These are phyloP conservation scores for Arenicola marina DNA, from an alignment of 2,888 invertebrate genomes.

Conservation along the genomic window DNA sequence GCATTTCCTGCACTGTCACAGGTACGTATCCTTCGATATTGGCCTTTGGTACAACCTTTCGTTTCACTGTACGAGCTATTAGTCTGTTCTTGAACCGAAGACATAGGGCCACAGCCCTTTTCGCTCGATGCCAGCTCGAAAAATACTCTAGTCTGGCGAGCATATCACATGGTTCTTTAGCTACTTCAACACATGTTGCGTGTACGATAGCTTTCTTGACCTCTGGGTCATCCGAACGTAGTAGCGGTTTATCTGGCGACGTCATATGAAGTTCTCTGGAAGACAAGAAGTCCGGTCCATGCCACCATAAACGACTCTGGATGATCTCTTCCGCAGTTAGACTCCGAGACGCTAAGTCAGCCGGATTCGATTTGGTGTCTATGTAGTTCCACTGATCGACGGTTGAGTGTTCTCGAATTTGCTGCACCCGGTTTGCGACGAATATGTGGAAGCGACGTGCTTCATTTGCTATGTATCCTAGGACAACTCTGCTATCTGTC, in stretches of 20 bases:
- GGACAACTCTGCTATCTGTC: slow-evolving; percentile 33
- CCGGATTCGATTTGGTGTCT: slow-evolving; percentile 30
- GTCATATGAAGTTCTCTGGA: too few species aligned
- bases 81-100: not conserved
- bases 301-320: too few species aligned
- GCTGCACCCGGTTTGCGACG: slow-evolving; percentile 37
- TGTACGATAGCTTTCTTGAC: too few species aligned
- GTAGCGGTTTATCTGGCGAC: too few species aligned
- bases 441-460: slow-evolving; percentile 34
- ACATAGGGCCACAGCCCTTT: slow-evolving; percentile 10
- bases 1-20: not conserved
- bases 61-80: not conserved
- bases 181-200: too few species aligned
- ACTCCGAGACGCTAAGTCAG: too few species aligned
- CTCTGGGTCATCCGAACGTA: too few species aligned
- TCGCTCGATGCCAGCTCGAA: slow-evolving; percentile 1
- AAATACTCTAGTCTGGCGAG: not conserved
- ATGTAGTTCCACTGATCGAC: slow-evolving; percentile 34
- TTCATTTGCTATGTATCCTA: slow-evolving; percentile 36
- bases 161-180: too few species aligned
- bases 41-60: not conserved
- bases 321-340: too few species aligned
- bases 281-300: too few species aligned
- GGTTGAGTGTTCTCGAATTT: slow-evolving; percentile 25
- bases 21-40: not conserved